Evolutionary conservation across 2,797 vertebrate genomes (phyloP), one percentile per base, ranked within the genome.

Genomic region (Parotocinclus haroldoi): DNA sequence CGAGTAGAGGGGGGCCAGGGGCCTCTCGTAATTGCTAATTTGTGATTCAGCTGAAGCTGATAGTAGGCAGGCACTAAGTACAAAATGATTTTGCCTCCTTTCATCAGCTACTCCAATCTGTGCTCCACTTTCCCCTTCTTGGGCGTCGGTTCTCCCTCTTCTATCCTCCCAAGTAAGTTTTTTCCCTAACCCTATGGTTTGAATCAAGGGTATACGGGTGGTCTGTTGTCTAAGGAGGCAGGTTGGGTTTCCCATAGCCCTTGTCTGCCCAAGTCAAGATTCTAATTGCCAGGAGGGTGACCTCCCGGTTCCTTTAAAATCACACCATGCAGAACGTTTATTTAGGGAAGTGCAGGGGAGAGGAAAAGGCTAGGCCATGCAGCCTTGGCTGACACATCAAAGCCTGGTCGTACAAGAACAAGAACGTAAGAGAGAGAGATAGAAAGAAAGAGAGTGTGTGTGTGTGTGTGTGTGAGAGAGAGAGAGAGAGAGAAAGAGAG

Each of bases 21-120:
- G 46, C 9, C 18, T 71, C 0, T n/a, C 79, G 81, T 87, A 88
- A 89, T 85, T 88, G 84, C 63, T 78, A 85, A 83, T 89, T 86
- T 85, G 78, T 75, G 77, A 85, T 82, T 79, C 54, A 60, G 68
- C 66, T 62, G 65, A 74, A 73, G 69, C 81, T 64, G 66, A 76
- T 63, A 80, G 75, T 60, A 51, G 81, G 77, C 74, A 70, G 68
- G 76, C 76, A 75, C 76, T 73, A 40, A 80, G 79, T 75, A 83
- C 79, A 67, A 86, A 84, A 83, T 76, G 7, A 84, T 80, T 81
- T 72, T 58, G 58, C 67, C 42, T 76, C 74, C 57, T 72, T 76
- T 72, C 79, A 84, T 86, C 82, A 70, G 78, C 49, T 37, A 19
- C 67, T 49, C 56, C 36, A 5, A 17, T 4, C 40, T 66, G 56